phyloP scores from a whole-genome alignment of 2,888 invertebrate genomes.

The Cryptus armator region DNA sequence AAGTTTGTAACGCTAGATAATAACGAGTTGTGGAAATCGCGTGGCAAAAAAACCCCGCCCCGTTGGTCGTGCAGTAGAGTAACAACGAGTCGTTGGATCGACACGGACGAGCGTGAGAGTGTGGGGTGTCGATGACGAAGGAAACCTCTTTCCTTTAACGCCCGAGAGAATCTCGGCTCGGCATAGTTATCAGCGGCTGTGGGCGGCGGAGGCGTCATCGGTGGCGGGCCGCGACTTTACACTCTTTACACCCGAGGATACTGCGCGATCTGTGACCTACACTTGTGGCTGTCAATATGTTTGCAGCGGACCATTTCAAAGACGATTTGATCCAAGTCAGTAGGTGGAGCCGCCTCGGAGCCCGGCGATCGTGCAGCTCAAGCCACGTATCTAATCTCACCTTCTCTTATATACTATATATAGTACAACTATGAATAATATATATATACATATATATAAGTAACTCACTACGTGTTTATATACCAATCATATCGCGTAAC shows the following conservation, averaged over 20 bases:
- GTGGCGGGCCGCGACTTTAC: slow-evolving; percentile 39
- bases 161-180: slow-evolving; percentile 4
- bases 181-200: slow-evolving; percentile 38
- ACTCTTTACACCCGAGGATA: slow-evolving; percentile 66
- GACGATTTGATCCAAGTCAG: slow-evolving; percentile 85
- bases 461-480: slow-evolving; percentile 51
- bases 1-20: slow-evolving; percentile 25
- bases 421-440: slow-evolving; percentile 78
- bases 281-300: slow-evolving; percentile 85
- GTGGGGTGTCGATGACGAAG: slow-evolving; percentile 51
- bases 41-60: slow-evolving; percentile 25
- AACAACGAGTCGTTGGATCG: slow-evolving; percentile 61
- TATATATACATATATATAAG: slow-evolving; percentile 71
- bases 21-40: slow-evolving; percentile 6
- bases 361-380: slow-evolving; percentile 84
- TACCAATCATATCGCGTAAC: slow-evolving; percentile 41
- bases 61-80: slow-evolving; percentile 13
- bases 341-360: slow-evolving; percentile 85
- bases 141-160: slow-evolving; percentile 32
- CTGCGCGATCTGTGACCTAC: slow-evolving; percentile 79
- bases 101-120: slow-evolving; percentile 30
- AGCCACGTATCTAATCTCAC: slow-evolving; percentile 85
- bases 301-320: slow-evolving; percentile 85
- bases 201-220: slow-evolving; percentile 45
- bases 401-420: slow-evolving; percentile 85